Percentiles rank a stretch among this genome's conserved stretches.
Evolutionary conservation across 2,888 invertebrate genomes (phyloP).

Genomic region (Calameuta idolon): DNA sequence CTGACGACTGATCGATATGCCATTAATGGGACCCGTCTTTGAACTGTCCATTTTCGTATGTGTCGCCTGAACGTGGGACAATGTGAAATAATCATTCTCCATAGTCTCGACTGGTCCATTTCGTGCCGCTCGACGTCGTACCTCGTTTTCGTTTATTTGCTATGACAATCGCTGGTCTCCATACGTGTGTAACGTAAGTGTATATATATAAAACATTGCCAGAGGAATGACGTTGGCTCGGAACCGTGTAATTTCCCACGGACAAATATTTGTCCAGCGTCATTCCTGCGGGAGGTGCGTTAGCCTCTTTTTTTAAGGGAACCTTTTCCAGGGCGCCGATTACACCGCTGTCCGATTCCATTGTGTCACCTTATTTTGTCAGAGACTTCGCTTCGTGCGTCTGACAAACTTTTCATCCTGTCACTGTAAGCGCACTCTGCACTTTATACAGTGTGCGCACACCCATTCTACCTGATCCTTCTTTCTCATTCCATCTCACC

Average conservation of each 20-base stretch:
- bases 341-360: too few relatives aligned
- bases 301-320: slow-evolving; percentile 1
- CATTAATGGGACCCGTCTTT: not conserved
- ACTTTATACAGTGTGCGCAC: too few relatives aligned
- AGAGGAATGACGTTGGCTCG: not conserved
- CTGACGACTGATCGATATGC: not conserved
- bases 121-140: not conserved
- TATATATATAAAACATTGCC: not conserved
- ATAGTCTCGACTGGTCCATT: not conserved
- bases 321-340: too few relatives aligned
- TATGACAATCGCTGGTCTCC: not conserved
- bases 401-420: too few relatives aligned
- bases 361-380: too few relatives aligned
- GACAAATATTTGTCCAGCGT: slow-evolving; percentile 4
- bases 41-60: not conserved
- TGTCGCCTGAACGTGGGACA: not conserved
- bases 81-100: not conserved
- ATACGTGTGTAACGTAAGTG: not conserved
- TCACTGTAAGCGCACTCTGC: too few relatives aligned
- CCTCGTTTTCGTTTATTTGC: not conserved
- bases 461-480: too few relatives aligned
- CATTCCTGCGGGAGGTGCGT: slow-evolving; percentile 2
- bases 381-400: too few relatives aligned
- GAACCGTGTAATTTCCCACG: not conserved
- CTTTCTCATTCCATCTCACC: too few relatives aligned